phyloP scores from a whole-genome alignment of 1,140 invertebrate genomes.

The Brachionus calyciflorus region DNA sequence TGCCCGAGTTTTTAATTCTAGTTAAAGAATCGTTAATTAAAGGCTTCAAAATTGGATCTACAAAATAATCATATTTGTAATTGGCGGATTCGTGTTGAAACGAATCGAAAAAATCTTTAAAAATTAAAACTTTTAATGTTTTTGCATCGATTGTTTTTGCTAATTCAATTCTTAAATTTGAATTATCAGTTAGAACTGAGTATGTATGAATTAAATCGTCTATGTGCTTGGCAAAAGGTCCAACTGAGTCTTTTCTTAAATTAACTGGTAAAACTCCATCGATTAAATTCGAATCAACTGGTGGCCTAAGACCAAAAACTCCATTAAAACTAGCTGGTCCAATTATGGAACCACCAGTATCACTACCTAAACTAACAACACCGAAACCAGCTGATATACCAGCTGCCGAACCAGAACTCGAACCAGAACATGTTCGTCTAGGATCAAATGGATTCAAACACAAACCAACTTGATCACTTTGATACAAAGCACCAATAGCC shows the following conservation, averaged over 20 bases:
- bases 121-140: neutral
- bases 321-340: slow-evolving; percentile 5
- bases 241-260: slow-evolving; percentile 18
- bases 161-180: neutral
- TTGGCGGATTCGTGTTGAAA: neutral
- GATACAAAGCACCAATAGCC: slow-evolving; percentile 28
- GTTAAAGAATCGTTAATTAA: neutral
- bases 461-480: slow-evolving; percentile 33
- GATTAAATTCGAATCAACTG: neutral
- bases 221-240: slow-evolving; percentile 15
- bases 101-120: slow-evolving; percentile 3
- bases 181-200: neutral
- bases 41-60: neutral
- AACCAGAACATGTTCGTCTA: slow-evolving; percentile 23
- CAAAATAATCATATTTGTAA: neutral
- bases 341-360: slow-evolving; percentile 36
- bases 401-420: slow-evolving; percentile 24
- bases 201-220: neutral
- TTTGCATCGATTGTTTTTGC: neutral
- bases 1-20: neutral
- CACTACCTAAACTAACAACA: slow-evolving; percentile 10
- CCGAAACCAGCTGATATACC: slow-evolving; percentile 29
- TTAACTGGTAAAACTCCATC: slow-evolving; percentile 5
- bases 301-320: slow-evolving; percentile 3
- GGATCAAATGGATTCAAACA: slow-evolving; percentile 36